Percentiles rank a stretch among this genome's conserved stretches.
Conservation (phyloP, 2,888 invertebrate genomes). For the Hylaea fasciaria region DNA sequence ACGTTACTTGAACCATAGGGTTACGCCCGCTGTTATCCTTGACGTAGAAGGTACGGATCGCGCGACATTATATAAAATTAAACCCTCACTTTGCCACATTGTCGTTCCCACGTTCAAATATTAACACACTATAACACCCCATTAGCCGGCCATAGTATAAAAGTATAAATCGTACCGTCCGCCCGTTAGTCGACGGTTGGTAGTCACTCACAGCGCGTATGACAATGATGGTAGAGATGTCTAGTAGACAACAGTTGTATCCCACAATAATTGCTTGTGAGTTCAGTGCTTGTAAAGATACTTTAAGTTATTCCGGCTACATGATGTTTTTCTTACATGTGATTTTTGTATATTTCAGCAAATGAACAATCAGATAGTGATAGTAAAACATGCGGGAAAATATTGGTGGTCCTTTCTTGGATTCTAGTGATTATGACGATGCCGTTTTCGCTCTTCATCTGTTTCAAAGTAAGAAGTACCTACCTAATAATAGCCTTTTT, state of each 20-base stretch:
- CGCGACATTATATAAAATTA: not conserved
- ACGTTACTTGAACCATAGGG: slow-evolving; percentile 21
- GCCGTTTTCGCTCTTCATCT: slow-evolving; percentile 96
- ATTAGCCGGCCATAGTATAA: slow-evolving; percentile 15
- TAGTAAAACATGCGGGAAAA: slow-evolving; percentile 91
- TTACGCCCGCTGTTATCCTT: slow-evolving; percentile 7
- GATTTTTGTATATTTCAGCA: slow-evolving; percentile 65
- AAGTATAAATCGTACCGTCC: slow-evolving; percentile 10
- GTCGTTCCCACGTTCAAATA: slow-evolving; percentile 65
- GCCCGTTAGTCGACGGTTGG: slow-evolving; percentile 39
- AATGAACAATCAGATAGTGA: slow-evolving; percentile 86
- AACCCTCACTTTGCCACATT: slow-evolving; percentile 29
- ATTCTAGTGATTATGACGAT: slow-evolving; percentile 92
- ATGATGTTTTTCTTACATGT: not conserved
- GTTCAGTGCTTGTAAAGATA: slow-evolving; percentile 24
- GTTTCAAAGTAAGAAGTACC: slow-evolving; percentile 92
- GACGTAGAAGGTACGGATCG: slow-evolving; percentile 14
- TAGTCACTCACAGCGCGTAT: slow-evolving; percentile 1
- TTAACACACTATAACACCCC: slow-evolving; percentile 47
- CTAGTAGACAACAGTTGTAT: slow-evolving; percentile 72
- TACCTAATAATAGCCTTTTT: not conserved
- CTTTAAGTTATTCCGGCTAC: not conserved
- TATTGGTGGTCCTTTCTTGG: slow-evolving; percentile 93
- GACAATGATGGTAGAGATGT: slow-evolving; percentile 71
- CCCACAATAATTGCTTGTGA: slow-evolving; percentile 63